Evolutionary conservation across 2,797 vertebrate species (phyloP).

Genomic region (Neosilurus hyrtlii): DNA sequence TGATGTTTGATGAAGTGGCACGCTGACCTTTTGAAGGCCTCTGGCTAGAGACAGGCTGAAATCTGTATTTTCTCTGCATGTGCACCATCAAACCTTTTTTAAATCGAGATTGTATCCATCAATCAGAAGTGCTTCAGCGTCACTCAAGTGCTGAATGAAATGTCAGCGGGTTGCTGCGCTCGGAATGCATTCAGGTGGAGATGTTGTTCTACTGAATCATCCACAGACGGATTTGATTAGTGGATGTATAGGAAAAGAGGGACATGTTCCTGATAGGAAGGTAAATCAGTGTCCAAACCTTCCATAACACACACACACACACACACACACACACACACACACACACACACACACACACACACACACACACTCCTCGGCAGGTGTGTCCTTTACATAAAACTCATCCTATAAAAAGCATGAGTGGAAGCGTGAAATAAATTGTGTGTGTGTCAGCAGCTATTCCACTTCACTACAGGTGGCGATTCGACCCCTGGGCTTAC

Average conservation of each 20-base stretch:
- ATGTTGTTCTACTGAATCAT: slow-evolving; percentile 14
- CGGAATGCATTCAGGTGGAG: not conserved
- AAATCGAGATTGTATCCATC: slow-evolving; percentile 67
- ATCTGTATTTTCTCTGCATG: slow-evolving; percentile 65
- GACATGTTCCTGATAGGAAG: slow-evolving; percentile 1
- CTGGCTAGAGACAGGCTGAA: slow-evolving; percentile 61
- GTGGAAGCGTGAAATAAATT: slow-evolving; percentile 35
- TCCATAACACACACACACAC: not conserved
- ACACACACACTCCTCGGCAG: slow-evolving; percentile 11
- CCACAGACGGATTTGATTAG: not conserved
- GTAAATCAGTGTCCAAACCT: not conserved
- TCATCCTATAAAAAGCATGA: slow-evolving; percentile 30
- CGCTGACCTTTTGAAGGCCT: slow-evolving; percentile 72
- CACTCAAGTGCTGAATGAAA: slow-evolving; percentile 37
- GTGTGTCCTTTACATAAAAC: slow-evolving; percentile 33
- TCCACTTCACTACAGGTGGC: slow-evolving; percentile 16
- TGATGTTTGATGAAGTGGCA: slow-evolving; percentile 78
- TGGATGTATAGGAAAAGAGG: slow-evolving; percentile 3
- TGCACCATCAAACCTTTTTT: slow-evolving; percentile 54
- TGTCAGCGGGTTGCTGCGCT: slow-evolving; percentile 2
- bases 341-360: not conserved
- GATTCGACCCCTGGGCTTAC: slow-evolving; percentile 3
- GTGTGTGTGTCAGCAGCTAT: slow-evolving; percentile 29
- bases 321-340: slow-evolving; percentile 17
- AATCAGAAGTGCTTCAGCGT: slow-evolving; percentile 47